Evolutionary conservation across 2,113 vertebrate species (phyloP), one percentile per base, ranked within the genome.

Genomic region (Micromys minutus): DNA sequence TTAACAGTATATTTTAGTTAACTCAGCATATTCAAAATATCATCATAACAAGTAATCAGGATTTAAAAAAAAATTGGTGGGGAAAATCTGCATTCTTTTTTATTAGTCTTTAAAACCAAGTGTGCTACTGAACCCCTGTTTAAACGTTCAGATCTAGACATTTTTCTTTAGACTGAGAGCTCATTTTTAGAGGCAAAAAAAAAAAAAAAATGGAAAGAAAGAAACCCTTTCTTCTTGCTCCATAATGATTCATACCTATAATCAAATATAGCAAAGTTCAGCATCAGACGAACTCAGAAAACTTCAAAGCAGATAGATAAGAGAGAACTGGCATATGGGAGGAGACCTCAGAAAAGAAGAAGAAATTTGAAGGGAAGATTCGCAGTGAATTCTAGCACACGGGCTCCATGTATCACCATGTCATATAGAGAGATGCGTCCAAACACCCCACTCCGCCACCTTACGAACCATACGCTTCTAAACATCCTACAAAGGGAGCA

Each of bases 251-350:
- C 71, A 85, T 8, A 86, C 34, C 65, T 93, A 93, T 86, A 86
- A 91, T 79, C 42, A 81, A 96, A 95, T 84, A 93, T 9, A 91
- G 45, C 31, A 92, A 76, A 47, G 61, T 95, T 95, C n/a, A 94
- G 26, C 21, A 88, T 92, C 45, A 90, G 67, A 87, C 7, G 72
- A 96, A 93, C 26, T 85, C 75, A 96, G 57, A 92, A 97, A 87
- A 96, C 87, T 94, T 96, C 87, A 94, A 96, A 95, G 26, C n/a
- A 89, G 36, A 59, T 7, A 59, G 50, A 83, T 87, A 91, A 69
- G 45, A 55, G 39, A 67, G 22, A 57, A 42, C 17, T 83, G 11
- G 1, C 24, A 69, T 52, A 29, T 15, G 8, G 91, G 81, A 47
- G 22, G 1, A 94, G 26, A 90, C 5, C 31, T 47, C 34, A 45